Evolutionary conservation across 2,113 vertebrate genomes (phyloP).

Genomic region (Theristicus caerulescens): DNA sequence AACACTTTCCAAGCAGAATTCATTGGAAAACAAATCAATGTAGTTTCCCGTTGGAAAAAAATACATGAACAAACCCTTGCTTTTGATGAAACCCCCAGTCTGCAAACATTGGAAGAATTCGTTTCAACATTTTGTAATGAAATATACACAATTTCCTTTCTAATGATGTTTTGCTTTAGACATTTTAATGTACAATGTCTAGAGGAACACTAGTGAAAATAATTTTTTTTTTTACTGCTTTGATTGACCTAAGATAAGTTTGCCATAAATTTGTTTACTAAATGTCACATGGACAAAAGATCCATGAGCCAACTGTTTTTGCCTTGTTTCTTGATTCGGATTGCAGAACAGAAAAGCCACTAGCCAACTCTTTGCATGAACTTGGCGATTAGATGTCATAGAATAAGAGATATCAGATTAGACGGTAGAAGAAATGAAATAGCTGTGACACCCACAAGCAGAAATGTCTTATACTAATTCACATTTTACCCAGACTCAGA

Average conservation of each 20-base stretch:
- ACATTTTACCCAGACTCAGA: not conserved
- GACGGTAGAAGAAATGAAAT: not conserved
- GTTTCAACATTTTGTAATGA: not conserved
- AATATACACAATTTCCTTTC: not conserved
- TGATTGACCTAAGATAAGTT: not conserved
- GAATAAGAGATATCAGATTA: not conserved
- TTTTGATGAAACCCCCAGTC: not conserved
- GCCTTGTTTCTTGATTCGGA: not conserved
- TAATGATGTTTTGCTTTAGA: not conserved
- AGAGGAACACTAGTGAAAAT: not conserved
- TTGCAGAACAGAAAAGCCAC: not conserved
- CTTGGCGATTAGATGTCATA: not conserved
- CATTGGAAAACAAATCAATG: not conserved
- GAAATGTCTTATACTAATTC: not conserved
- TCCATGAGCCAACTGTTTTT: not conserved
- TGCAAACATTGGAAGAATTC: not conserved
- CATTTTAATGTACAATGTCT: not conserved
- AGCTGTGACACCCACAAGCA: not conserved
- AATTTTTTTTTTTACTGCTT: not conserved
- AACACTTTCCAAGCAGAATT: not conserved
- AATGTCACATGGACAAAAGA: not conserved
- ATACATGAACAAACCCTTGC: not conserved
- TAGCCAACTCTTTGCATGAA: not conserved
- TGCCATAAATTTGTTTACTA: not conserved
- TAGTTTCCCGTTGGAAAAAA: not conserved